Percentiles rank a stretch among this genome's conserved stretches.
These are phyloP conservation scores for Lithosia quadra DNA, from an alignment of 2,888 invertebrate species.

Conservation along the genomic window DNA sequence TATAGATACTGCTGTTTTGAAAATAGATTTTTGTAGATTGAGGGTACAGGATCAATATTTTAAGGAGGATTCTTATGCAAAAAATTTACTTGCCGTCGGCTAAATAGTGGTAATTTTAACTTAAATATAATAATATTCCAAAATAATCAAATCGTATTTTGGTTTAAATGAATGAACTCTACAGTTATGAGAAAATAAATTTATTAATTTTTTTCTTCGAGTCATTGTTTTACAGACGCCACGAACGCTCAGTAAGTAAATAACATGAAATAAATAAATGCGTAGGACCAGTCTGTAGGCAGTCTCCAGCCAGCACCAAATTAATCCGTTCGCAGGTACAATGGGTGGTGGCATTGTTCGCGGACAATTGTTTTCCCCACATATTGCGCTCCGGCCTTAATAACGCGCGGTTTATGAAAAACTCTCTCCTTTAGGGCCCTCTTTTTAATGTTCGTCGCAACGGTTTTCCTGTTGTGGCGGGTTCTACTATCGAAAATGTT, in stretches of 20 bases:
- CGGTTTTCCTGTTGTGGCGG: conserved; percentile 31
- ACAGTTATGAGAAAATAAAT: neutral
- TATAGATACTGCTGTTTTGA: too few relatives aligned
- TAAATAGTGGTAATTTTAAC: neutral
- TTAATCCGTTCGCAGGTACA: conserved; percentile 56
- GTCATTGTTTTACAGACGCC: neutral
- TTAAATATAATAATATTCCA: neutral
- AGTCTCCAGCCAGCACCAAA: conserved; percentile 40
- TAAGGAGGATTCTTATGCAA: neutral
- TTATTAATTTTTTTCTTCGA: neutral
- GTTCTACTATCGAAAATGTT: conserved; percentile 18
- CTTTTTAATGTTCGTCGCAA: conserved; percentile 49
- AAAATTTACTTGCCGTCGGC: neutral
- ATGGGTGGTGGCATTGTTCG: conserved; percentile 47
- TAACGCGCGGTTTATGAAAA: conserved; percentile 56
- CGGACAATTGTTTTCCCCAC: conserved; percentile 56
- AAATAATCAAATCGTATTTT: too few relatives aligned
- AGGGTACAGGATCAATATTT: neutral
- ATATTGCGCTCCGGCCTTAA: conserved; percentile 57
- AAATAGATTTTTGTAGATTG: neutral
- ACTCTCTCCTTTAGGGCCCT: conserved; percentile 35
- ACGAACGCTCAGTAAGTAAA: neutral
- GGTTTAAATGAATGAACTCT: neutral
- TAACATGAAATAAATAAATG: conserved; percentile 2
- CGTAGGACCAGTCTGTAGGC: conserved; percentile 9